Evolutionary conservation across 2,113 vertebrate genomes (phyloP).

Genomic region (Nipponia nippon): DNA sequence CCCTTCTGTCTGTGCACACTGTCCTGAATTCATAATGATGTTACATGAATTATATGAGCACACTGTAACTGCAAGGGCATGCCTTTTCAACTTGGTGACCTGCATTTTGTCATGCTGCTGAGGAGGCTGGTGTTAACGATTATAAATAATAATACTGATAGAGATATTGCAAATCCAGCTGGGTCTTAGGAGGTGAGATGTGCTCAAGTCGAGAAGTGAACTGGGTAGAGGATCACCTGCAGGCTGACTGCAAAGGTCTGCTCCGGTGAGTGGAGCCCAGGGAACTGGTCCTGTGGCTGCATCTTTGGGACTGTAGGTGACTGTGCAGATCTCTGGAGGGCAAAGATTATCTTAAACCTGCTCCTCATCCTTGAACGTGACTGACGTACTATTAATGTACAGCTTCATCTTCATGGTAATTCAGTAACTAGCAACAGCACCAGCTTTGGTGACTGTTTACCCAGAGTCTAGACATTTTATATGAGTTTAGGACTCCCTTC

Average conservation of each 20-base stretch:
- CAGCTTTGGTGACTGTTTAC: constrained; percentile 30
- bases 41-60: neutral
- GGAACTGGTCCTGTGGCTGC: neutral
- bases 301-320: accelerated
- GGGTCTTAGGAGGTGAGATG: neutral
- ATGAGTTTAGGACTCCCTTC: neutral
- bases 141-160: neutral
- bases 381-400: neutral
- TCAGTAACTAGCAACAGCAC: constrained; percentile 17
- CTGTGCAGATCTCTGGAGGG: neutral
- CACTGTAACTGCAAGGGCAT: neutral
- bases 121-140: neutral
- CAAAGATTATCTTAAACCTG: neutral
- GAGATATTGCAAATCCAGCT: neutral
- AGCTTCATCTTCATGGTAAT: neutral
- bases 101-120: neutral
- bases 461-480: constrained; percentile 65
- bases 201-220: neutral
- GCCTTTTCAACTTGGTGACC: neutral
- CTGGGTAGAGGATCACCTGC: neutral
- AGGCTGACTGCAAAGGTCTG: neutral
- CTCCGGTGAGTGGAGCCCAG: neutral
- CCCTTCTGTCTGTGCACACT: neutral
- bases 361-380: neutral
- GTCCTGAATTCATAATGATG: neutral